A percentile compares a stretch with the other conserved stretches of the same genome.
phyloP scores from a whole-genome alignment of 2,888 invertebrate genomes.

The Drosophila melanocephala region DNA sequence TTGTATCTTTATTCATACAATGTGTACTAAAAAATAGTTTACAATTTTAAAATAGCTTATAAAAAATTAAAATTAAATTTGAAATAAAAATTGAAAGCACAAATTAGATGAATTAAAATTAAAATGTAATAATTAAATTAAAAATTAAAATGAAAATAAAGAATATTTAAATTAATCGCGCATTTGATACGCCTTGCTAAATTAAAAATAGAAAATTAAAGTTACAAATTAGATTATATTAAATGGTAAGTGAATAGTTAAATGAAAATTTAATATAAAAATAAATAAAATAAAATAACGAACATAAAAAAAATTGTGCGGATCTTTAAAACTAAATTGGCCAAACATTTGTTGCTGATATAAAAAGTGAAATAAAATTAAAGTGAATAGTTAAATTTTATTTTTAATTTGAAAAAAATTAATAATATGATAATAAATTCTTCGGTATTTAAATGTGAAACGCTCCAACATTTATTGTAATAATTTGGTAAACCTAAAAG shows the following conservation, averaged over 20 bases:
- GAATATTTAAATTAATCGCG: not conserved
- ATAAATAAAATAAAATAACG: not conserved
- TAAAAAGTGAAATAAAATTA: not conserved
- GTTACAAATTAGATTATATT: not conserved
- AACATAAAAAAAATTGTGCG: accelerated
- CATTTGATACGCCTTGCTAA: too few species aligned
- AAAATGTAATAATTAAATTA: not conserved
- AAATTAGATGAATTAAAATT: not conserved
- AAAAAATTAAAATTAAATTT: not conserved
- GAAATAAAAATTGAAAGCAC: not conserved
- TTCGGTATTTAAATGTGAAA: not conserved
- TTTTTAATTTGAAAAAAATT: not conserved
- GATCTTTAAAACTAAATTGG: not conserved
- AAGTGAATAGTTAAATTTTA: not conserved
- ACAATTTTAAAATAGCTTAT: not conserved
- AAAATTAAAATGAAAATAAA: not conserved
- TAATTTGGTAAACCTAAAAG: not conserved
- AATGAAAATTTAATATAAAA: not conserved
- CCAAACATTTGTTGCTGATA: not conserved
- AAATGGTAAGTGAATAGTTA: not conserved
- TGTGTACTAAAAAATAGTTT: not conserved
- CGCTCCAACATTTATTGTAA: accelerated
- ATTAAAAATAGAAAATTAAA: not conserved
- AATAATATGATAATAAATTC: not conserved
- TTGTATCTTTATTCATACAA: not conserved